Evolutionary conservation across 2,888 invertebrate species (phyloP).

Genomic region (Netelia virgata): DNA sequence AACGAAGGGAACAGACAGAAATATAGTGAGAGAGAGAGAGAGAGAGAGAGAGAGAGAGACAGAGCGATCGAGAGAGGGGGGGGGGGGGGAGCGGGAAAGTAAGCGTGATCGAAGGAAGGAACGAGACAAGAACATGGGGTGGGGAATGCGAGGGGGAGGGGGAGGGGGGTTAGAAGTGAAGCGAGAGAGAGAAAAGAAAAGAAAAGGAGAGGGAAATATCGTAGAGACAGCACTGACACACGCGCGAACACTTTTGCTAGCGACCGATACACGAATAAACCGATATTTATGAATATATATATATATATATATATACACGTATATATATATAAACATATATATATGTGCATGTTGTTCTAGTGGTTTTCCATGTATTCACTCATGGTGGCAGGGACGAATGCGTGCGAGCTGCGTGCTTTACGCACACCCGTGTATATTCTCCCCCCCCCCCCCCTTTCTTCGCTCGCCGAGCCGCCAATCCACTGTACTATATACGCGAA

Average conservation of each 20-base stretch:
- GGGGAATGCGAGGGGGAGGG: constrained; percentile 66
- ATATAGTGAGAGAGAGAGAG: constrained; percentile 67
- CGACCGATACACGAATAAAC: constrained; percentile 51
- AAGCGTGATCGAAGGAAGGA: constrained; percentile 71
- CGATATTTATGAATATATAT: constrained; percentile 61
- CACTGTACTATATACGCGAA: constrained; percentile 46
- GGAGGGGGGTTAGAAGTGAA: constrained; percentile 65
- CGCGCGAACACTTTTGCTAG: constrained; percentile 38
- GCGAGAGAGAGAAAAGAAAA: constrained; percentile 53
- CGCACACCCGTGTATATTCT: constrained; percentile 34
- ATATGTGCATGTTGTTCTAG: constrained; percentile 43
- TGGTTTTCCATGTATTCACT: constrained; percentile 63
- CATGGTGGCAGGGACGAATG: constrained; percentile 45
- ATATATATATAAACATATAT: constrained; percentile 44
- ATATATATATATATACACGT: constrained; percentile 14
- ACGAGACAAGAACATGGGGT: constrained; percentile 67
- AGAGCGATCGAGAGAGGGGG: constrained; percentile 65
- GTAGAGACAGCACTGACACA: constrained; percentile 55
- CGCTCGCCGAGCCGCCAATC: constrained; percentile 18
- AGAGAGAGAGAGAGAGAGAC: constrained; percentile 68
- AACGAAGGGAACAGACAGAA: constrained; percentile 70
- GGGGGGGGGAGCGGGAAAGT: constrained; percentile 72
- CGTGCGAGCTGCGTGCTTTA: constrained; percentile 31
- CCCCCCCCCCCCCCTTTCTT: constrained; percentile 7
- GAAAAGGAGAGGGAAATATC: constrained; percentile 66